phyloP scores from a whole-genome alignment of 2,888 invertebrate genomes.

The Lordiphosa andalusiaca region DNA sequence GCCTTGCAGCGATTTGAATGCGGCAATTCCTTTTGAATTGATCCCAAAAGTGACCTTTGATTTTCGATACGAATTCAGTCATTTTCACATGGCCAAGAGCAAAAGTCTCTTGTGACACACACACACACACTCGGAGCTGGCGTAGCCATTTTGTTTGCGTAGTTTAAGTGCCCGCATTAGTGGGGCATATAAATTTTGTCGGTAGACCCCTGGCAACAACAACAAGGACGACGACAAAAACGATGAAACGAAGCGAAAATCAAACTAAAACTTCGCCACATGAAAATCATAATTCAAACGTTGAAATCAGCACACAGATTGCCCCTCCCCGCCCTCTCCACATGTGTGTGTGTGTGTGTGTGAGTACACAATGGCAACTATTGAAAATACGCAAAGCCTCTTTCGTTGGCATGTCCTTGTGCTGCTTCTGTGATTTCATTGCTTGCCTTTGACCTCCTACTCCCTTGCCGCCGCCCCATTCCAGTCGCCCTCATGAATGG shows the following conservation, averaged over 20 bases:
- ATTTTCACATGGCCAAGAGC: conserved; percentile 66
- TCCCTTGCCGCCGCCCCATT: conserved; percentile 2
- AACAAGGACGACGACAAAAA: conserved; percentile 46
- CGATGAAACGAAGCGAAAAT: conserved; percentile 65
- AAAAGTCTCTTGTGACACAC: conserved; percentile 60
- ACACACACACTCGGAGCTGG: conserved; percentile 10
- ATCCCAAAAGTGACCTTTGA: conserved; percentile 74
- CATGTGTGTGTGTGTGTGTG: conserved; percentile 10
- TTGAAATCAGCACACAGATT: conserved; percentile 64
- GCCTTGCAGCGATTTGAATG: conserved; percentile 71
- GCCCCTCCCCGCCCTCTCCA: conserved; percentile 19
- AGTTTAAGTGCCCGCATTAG: conserved; percentile 73
- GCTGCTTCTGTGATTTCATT: conserved; percentile 67
- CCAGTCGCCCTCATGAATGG: conserved; percentile 11
- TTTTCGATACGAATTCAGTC: conserved; percentile 71
- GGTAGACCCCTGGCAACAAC: conserved; percentile 39
- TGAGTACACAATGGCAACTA: conserved; percentile 56
- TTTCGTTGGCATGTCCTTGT: conserved; percentile 65
- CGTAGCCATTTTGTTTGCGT: conserved; percentile 60
- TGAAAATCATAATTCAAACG: conserved; percentile 71
- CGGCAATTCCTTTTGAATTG: conserved; percentile 74
- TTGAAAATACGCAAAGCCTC: conserved; percentile 71
- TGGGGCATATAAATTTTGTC: conserved; percentile 67
- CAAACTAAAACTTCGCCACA: conserved; percentile 68
- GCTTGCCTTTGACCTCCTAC: conserved; percentile 39